phyloP scores from a whole-genome alignment of 2,797 vertebrate species.

The Pseudocheirus occidentalis region DNA sequence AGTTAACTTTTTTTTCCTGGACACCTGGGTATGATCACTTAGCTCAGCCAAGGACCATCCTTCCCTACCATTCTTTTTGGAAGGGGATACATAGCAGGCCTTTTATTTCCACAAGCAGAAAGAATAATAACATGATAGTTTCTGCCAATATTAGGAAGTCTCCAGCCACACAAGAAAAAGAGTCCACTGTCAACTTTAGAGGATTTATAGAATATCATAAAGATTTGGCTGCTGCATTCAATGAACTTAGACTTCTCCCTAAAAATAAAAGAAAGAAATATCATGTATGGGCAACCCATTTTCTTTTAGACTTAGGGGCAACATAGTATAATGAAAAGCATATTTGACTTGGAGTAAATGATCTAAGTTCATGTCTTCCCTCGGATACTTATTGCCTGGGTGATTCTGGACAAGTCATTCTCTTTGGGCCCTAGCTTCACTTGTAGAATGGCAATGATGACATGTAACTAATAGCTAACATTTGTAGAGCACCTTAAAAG shows the following conservation, averaged over 20 bases:
- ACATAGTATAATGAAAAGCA: background rate
- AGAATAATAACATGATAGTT: background rate
- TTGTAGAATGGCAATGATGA: background rate
- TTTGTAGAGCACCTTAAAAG: background rate
- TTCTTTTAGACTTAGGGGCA: background rate
- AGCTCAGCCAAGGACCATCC: background rate
- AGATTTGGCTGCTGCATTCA: background rate
- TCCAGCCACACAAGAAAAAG: background rate
- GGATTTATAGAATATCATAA: background rate
- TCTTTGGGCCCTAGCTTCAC: background rate
- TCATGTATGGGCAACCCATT: background rate
- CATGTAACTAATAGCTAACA: background rate
- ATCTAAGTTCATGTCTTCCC: background rate
- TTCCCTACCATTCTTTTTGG: background rate
- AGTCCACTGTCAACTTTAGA: background rate
- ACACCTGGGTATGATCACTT: background rate
- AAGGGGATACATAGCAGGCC: background rate
- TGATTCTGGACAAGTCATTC: background rate
- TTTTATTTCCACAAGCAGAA: background rate
- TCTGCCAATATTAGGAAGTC: background rate
- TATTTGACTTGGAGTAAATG: background rate
- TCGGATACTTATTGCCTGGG: background rate
- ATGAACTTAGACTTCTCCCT: background rate
- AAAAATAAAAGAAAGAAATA: background rate
- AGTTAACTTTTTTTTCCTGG: background rate